Percentiles rank a stretch among this genome's conserved stretches.
phyloP scores from a whole-genome alignment of 2,888 invertebrate species.

The Diabrotica balteata region DNA sequence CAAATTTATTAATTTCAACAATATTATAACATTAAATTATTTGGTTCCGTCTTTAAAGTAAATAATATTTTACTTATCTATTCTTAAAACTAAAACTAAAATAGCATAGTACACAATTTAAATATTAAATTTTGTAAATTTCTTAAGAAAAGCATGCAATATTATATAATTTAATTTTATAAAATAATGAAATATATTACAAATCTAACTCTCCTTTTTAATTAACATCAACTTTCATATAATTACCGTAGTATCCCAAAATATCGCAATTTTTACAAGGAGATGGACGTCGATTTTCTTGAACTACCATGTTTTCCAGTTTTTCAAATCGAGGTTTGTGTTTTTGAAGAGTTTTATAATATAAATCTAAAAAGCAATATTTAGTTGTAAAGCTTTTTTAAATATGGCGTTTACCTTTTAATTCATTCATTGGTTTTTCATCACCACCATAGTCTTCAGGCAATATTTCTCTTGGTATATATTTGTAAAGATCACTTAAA shows the following conservation, averaged over 20 bases:
- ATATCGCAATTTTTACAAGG: slow-evolving; percentile 13
- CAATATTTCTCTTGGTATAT: slow-evolving; percentile 8
- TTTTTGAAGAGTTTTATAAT: not conserved
- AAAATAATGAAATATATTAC: not conserved
- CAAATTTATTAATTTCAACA: too few species aligned
- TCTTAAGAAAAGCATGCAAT: too few species aligned
- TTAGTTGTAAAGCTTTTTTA: too few species aligned
- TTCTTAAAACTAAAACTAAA: too few species aligned
- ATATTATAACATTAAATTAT: too few species aligned
- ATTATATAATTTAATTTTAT: too few species aligned
- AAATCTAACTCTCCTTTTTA: not conserved
- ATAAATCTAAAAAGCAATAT: slow-evolving; percentile 2
- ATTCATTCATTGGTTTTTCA: slow-evolving; percentile 4
- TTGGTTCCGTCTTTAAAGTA: too few species aligned
- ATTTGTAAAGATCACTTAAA: not conserved
- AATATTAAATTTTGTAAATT: too few species aligned
- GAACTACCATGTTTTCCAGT: slow-evolving; percentile 1
- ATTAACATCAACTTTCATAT: slow-evolving; percentile 13
- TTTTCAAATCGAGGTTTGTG: slow-evolving; percentile 5
- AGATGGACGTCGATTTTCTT: slow-evolving; percentile 9
- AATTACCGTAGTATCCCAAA: slow-evolving; percentile 18
- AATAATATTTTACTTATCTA: too few species aligned
- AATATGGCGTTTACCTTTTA: not conserved
- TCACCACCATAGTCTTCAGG: slow-evolving; percentile 15
- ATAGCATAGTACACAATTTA: too few species aligned